Conservation (phyloP, 2,113 vertebrate species). For the Felis chaus region DNA sequence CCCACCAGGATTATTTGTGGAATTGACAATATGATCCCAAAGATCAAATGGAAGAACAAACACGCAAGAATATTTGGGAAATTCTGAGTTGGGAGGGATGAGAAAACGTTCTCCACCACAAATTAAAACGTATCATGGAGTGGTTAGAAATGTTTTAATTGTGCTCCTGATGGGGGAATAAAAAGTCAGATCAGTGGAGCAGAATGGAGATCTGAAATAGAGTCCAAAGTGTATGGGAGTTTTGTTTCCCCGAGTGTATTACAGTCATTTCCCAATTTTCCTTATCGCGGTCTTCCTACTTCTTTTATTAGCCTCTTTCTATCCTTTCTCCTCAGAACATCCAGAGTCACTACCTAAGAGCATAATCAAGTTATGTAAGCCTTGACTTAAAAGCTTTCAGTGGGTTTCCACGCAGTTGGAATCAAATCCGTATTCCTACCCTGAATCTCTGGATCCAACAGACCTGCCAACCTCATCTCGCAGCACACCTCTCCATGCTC, state of each 20-base stretch:
- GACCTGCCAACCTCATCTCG: background rate
- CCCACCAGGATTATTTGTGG: background rate
- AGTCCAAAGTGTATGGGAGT: background rate
- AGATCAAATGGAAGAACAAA: slow-evolving; percentile 32
- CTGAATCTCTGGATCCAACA: background rate
- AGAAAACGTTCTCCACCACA: background rate
- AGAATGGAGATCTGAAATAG: background rate
- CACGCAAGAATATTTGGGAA: background rate
- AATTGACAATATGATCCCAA: background rate
- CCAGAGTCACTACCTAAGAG: background rate
- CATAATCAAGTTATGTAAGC: background rate
- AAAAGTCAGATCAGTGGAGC: background rate
- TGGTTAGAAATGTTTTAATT: background rate
- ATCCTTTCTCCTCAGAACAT: background rate
- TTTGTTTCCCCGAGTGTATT: background rate
- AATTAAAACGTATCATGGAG: background rate
- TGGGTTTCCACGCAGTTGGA: background rate
- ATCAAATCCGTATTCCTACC: background rate
- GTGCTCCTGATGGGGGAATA: background rate
- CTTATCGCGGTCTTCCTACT: background rate
- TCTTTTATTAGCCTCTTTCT: background rate
- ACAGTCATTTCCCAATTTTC: background rate
- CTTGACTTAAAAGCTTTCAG: background rate
- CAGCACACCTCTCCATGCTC: accelerated
- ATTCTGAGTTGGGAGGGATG: background rate